phyloP scores from a whole-genome alignment of 2,888 invertebrate genomes.

The Diploptera punctata region DNA sequence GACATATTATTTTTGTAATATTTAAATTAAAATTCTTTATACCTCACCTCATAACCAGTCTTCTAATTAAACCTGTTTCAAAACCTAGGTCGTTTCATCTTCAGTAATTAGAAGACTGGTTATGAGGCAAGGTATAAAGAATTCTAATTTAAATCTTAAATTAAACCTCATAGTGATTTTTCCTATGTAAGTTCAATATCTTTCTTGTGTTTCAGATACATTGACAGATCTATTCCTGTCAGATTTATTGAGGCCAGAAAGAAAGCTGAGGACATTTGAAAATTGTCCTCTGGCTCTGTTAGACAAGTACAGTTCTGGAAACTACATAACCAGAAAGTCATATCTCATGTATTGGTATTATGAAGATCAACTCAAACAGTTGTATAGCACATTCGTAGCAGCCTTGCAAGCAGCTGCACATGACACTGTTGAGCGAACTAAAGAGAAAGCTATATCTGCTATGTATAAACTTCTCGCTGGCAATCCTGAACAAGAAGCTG shows the following conservation, averaged over 20 bases:
- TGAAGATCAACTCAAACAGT: constrained; percentile 84
- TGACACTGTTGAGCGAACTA: constrained; percentile 80
- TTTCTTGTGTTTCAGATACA: constrained; percentile 65
- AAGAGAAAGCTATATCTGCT: constrained; percentile 78
- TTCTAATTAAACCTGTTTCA: no score
- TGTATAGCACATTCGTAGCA: constrained; percentile 68
- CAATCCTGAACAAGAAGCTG: constrained; percentile 87
- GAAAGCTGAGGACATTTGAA: constrained; percentile 70
- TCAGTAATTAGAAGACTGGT: no score
- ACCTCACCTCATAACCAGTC: no score
- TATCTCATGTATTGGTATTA: constrained; percentile 83
- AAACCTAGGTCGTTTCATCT: no score
- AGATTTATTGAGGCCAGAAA: constrained; percentile 70
- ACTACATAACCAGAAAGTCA: constrained; percentile 65
- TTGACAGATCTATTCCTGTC: constrained; percentile 78
- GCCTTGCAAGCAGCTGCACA: constrained; percentile 75
- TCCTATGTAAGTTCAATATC: no score
- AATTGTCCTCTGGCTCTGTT: constrained; percentile 66
- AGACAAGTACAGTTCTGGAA: constrained; percentile 67
- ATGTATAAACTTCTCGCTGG: constrained; percentile 77
- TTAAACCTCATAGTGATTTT: no score
- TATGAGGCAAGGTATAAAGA: no score
- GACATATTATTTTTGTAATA: no score
- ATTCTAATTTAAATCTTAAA: no score
- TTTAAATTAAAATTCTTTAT: no score